Conservation (phyloP, 2,797 vertebrate species). For the Ibycter americanus region DNA sequence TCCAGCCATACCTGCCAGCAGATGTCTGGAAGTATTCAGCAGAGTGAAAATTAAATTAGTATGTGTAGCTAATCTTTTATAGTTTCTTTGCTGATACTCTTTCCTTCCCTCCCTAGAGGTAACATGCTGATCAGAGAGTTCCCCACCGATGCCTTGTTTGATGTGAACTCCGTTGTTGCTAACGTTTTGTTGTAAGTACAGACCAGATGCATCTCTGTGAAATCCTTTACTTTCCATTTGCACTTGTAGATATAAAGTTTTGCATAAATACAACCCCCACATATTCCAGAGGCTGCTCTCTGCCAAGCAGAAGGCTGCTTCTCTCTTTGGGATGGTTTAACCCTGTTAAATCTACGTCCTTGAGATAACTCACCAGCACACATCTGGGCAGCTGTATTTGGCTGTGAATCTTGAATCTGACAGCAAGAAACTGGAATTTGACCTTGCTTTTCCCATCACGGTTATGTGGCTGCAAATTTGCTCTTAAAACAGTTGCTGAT, state of each 20-base stretch:
- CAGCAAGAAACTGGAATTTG: background rate
- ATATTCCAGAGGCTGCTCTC: background rate
- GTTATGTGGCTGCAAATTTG: background rate
- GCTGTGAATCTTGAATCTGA: background rate
- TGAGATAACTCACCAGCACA: background rate
- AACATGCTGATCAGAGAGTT: conserved; percentile 85
- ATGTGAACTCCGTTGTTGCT: conserved; percentile 89
- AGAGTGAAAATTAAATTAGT: background rate
- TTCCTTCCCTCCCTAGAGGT: conserved; percentile 75
- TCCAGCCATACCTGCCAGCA: background rate
- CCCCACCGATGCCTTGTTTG: conserved; percentile 88
- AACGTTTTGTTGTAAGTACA: conserved; percentile 94
- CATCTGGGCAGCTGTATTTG: background rate
- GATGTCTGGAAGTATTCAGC: background rate
- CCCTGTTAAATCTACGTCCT: background rate
- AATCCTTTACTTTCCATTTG: background rate
- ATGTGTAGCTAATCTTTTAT: fast-evolving
- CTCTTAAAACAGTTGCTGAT: background rate
- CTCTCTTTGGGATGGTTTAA: background rate
- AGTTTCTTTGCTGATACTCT: background rate
- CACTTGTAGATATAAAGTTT: background rate
- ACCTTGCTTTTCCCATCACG: background rate
- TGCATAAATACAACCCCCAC: background rate
- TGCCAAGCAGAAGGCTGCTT: background rate
- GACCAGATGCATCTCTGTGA: background rate